Evolutionary conservation across 2,113 vertebrate species (phyloP).

Genomic region (Gymnocephalus cernua): DNA sequence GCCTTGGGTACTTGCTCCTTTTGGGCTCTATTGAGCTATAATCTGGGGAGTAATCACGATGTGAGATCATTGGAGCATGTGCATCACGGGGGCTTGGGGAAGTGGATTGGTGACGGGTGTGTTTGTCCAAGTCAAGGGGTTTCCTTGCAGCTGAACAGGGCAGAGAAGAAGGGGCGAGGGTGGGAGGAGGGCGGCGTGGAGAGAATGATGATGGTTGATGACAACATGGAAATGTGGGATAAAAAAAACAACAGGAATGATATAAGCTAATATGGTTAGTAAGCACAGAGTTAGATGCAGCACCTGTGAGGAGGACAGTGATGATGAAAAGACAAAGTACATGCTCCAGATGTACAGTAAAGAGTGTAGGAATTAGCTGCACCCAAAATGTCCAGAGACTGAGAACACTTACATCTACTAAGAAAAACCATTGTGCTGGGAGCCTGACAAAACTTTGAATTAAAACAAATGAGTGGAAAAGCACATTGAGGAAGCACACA

Average conservation of each 20-base stretch:
- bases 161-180: conserved; percentile 27
- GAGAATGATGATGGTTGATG: conserved; percentile 42
- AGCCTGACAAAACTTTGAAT: conserved; percentile 39
- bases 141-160: conserved; percentile 57
- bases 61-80: conserved; percentile 34
- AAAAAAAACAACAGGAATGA: conserved; percentile 48
- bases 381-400: conserved; percentile 24
- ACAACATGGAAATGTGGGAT: conserved; percentile 51
- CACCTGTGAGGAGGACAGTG: conserved; percentile 25
- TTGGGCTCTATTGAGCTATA: conserved; percentile 67
- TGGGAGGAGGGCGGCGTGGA: background rate
- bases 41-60: conserved; percentile 67
- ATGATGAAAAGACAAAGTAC: conserved; percentile 14
- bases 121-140: conserved; percentile 69
- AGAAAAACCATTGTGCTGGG: conserved; percentile 6
- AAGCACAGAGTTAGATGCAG: conserved; percentile 51
- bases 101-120: conserved; percentile 49
- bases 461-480: conserved; percentile 51
- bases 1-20: conserved; percentile 68
- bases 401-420: background rate
- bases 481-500: conserved; percentile 9
- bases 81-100: conserved; percentile 47
- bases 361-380: background rate
- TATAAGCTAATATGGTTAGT: conserved; percentile 69
- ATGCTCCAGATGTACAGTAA: conserved; percentile 1